These are phyloP conservation scores for Lycocorax pyrrhopterus DNA, from an alignment of 2,113 vertebrate species.

Conservation along the genomic window DNA sequence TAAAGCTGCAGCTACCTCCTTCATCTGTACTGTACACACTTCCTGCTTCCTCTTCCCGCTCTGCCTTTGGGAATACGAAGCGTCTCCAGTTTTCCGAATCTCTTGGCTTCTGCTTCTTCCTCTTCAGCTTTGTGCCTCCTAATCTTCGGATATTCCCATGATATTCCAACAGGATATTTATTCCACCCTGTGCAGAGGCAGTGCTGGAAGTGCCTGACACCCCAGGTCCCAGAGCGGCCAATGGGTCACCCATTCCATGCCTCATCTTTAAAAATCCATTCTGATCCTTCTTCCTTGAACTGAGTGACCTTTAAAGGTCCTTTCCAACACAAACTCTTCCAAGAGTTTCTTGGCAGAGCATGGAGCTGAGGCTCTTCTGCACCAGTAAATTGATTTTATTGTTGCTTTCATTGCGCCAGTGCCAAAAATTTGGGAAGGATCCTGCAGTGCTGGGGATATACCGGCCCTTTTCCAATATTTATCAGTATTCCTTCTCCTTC, in stretches of 20 bases:
- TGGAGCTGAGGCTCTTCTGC: not conserved
- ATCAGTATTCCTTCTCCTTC: not conserved
- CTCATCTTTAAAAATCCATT: not conserved
- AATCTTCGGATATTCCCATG: not conserved
- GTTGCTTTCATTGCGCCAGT: not conserved
- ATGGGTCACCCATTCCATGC: not conserved
- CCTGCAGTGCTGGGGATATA: not conserved
- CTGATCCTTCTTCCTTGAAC: not conserved
- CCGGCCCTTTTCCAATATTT: not conserved
- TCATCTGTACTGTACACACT: rapidly evolving
- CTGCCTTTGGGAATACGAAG: not conserved
- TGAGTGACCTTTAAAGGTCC: not conserved
- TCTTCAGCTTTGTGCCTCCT: slow-evolving; percentile 12
- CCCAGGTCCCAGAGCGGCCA: not conserved
- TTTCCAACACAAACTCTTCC: not conserved
- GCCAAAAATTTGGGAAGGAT: not conserved
- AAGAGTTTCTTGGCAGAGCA: not conserved
- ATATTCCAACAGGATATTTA: not conserved
- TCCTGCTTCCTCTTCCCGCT: not conserved
- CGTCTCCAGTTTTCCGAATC: not conserved
- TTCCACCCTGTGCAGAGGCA: not conserved
- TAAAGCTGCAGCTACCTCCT: not conserved
- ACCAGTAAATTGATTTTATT: not conserved
- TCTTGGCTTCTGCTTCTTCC: not conserved
- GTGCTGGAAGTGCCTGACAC: not conserved